These are phyloP conservation scores for Cantharis lateralis DNA, from an alignment of 2,888 invertebrate genomes.

Conservation along the genomic window DNA sequence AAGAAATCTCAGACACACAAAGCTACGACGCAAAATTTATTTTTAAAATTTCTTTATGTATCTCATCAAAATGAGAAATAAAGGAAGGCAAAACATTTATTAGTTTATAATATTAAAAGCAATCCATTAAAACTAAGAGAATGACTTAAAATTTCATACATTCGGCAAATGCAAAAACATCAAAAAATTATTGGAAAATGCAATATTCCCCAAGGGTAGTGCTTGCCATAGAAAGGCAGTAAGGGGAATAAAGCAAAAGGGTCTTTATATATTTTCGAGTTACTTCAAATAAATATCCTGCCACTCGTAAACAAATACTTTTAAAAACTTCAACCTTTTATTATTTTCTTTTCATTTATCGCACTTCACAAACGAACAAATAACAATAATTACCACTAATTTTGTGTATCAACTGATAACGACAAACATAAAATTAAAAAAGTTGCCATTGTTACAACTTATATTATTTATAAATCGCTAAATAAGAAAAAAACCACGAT, in stretches of 20 bases:
- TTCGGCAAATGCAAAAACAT: background rate
- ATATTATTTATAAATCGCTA: background rate
- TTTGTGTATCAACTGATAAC: background rate
- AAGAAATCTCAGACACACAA: background rate
- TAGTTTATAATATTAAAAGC: background rate
- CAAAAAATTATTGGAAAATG: constrained; percentile 5
- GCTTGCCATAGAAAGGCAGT: constrained; percentile 4
- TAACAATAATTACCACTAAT: background rate
- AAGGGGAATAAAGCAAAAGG: constrained; percentile 4
- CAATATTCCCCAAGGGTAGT: constrained; percentile 4
- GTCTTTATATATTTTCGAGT: constrained; percentile 6
- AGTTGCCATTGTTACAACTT: background rate
- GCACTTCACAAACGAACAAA: background rate
- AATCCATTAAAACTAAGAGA: background rate
- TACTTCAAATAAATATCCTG: constrained; percentile 1
- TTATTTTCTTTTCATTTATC: background rate
- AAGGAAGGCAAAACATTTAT: background rate
- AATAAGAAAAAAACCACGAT: background rate
- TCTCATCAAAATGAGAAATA: background rate
- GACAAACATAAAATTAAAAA: background rate
- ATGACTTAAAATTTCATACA: background rate
- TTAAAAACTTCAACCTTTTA: background rate
- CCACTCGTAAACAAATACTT: background rate
- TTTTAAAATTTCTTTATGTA: background rate
- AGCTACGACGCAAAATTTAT: background rate